phyloP scores from a whole-genome alignment of 1,140 invertebrate species.

The Drosophila sechellia region DNA sequence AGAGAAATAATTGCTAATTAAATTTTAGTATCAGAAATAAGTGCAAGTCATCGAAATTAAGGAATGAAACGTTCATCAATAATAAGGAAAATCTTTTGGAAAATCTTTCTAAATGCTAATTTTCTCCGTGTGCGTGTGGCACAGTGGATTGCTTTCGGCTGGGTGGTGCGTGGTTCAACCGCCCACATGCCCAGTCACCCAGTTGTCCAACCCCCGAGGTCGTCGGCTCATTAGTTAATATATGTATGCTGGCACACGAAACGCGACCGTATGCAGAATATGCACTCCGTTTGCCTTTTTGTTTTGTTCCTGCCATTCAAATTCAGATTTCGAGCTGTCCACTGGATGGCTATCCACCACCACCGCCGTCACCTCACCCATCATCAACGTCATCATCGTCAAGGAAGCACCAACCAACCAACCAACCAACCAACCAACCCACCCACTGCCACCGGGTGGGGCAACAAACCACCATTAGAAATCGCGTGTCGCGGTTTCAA shows the following conservation, averaged over 20 bases:
- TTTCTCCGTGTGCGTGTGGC: slow-evolving; percentile 17
- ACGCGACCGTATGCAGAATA: slow-evolving; percentile 56
- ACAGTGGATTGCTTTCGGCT: slow-evolving; percentile 16
- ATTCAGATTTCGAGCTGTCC: slow-evolving; percentile 34
- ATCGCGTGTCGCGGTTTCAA: slow-evolving; percentile 45
- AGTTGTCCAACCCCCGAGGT: slow-evolving; percentile 53
- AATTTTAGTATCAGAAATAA: too few relatives aligned
- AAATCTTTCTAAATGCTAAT: not conserved
- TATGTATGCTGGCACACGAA: slow-evolving; percentile 28
- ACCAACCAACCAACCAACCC: not conserved
- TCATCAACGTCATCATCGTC: not conserved
- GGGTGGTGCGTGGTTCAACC: slow-evolving; percentile 4
- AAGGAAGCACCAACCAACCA: not conserved
- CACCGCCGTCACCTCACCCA: not conserved
- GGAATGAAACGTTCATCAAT: too few relatives aligned
- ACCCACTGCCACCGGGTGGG: slow-evolving; percentile 18
- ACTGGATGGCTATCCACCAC: slow-evolving; percentile 3
- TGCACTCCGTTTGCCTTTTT: slow-evolving; percentile 43
- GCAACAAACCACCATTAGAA: slow-evolving; percentile 42
- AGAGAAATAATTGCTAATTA: slow-evolving; percentile 14
- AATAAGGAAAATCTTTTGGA: too few relatives aligned
- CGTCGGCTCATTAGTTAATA: slow-evolving; percentile 75
- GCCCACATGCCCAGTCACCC: slow-evolving; percentile 2
- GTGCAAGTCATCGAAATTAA: too few relatives aligned
- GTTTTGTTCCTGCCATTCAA: slow-evolving; percentile 19